phyloP scores from a whole-genome alignment of 2,888 invertebrate species.

The Aproaerema taeniolella region DNA sequence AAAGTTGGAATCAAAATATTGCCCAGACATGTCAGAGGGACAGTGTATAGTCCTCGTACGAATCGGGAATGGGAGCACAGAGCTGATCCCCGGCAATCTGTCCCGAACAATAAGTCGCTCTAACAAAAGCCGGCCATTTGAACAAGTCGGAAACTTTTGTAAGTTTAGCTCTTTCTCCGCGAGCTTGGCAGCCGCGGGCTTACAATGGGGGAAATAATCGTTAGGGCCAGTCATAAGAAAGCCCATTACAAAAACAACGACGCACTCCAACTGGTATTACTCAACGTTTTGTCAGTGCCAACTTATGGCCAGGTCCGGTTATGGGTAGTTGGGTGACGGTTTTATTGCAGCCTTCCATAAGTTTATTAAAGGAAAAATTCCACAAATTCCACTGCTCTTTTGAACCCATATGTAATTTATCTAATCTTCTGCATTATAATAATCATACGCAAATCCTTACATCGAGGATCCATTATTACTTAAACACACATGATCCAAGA shows the following conservation, averaged over 20 bases:
- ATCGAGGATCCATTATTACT: no score
- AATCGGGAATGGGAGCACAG: slow-evolving; percentile 44
- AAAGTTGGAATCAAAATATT: no score
- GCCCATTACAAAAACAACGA: slow-evolving; percentile 71
- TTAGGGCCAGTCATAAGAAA: slow-evolving; percentile 71
- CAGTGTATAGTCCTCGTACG: slow-evolving; percentile 32
- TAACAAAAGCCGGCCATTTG: slow-evolving; percentile 75
- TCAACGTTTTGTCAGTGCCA: slow-evolving; percentile 60
- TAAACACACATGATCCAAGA: no score
- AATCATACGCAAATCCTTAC: no score
- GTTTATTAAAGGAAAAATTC: no score
- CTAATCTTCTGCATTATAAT: no score
- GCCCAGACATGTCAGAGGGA: no score
- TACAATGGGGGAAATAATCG: slow-evolving; percentile 72
- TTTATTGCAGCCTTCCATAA: no score
- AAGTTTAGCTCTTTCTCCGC: slow-evolving; percentile 72
- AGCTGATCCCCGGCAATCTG: slow-evolving; percentile 72
- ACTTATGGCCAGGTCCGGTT: slow-evolving; percentile 27
- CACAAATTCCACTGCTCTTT: no score
- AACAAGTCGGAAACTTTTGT: slow-evolving; percentile 76
- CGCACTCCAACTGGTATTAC: slow-evolving; percentile 60
- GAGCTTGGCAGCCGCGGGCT: slow-evolving; percentile 53
- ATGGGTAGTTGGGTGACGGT: background rate
- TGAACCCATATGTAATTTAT: no score
- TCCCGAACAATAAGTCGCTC: slow-evolving; percentile 75